phyloP scores from a whole-genome alignment of 1,140 invertebrate species.

The Oryctes rhinoceros region DNA sequence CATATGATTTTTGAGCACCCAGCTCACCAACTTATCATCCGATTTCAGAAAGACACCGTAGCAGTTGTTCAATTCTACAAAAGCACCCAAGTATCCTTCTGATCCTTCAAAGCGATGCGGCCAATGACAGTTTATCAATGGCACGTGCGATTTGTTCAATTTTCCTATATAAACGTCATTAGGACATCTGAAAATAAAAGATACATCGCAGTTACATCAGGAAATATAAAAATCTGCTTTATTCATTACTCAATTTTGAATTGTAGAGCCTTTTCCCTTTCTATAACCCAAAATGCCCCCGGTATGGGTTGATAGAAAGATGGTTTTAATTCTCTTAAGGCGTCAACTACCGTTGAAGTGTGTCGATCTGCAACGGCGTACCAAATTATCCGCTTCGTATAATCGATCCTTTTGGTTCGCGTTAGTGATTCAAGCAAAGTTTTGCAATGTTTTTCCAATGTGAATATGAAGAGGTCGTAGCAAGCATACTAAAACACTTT shows the following conservation, averaged over 20 bases:
- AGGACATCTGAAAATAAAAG: background rate
- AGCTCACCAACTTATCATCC: slow-evolving; percentile 51
- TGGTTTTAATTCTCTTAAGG: background rate
- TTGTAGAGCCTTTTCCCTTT: slow-evolving; percentile 6
- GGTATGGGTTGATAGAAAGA: background rate
- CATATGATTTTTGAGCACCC: slow-evolving; percentile 56
- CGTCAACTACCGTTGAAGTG: background rate
- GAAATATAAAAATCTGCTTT: background rate
- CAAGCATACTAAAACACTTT: slow-evolving; percentile 27
- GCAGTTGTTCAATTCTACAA: slow-evolving; percentile 54
- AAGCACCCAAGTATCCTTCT: slow-evolving; percentile 49
- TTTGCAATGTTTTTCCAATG: slow-evolving; percentile 34
- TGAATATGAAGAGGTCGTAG: slow-evolving; percentile 34
- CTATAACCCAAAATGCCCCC: slow-evolving; percentile 10
- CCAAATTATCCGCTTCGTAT: background rate
- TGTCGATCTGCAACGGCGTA: background rate
- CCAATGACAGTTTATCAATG: slow-evolving; percentile 47
- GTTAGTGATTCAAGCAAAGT: background rate
- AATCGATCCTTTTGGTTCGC: slow-evolving; percentile 28
- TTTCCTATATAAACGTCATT: slow-evolving; percentile 9
- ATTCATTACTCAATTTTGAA: slow-evolving; percentile 31
- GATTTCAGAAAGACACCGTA: slow-evolving; percentile 53
- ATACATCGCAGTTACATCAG: background rate
- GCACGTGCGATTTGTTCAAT: slow-evolving; percentile 12
- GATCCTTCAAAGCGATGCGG: slow-evolving; percentile 53